Percentiles rank a stretch among this genome's conserved stretches.
phyloP scores from a whole-genome alignment of 2,113 vertebrate species.

The Peromyscus polionotus region DNA sequence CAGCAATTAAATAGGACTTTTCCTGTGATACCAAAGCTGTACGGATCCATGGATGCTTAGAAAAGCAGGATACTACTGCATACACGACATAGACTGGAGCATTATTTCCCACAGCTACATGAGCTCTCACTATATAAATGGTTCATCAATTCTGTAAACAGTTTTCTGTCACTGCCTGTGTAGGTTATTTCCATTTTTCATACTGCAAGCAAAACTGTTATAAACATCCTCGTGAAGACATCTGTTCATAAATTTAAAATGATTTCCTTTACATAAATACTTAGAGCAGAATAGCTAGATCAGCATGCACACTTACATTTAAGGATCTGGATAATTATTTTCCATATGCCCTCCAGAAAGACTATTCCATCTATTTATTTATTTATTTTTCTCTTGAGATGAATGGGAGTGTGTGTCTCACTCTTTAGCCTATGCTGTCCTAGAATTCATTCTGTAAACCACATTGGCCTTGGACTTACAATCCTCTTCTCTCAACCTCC shows the following conservation, averaged over 20 bases:
- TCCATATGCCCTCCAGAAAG: constrained; percentile 30
- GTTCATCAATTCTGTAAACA: constrained; percentile 9
- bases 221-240: constrained; percentile 33
- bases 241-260: constrained; percentile 42
- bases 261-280: constrained; percentile 59
- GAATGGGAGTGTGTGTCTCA: background rate
- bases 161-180: background rate
- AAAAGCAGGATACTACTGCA: background rate
- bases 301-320: background rate
- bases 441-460: background rate
- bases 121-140: background rate
- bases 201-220: constrained; percentile 34
- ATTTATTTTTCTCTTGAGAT: background rate
- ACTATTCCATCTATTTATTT: background rate
- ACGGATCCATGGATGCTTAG: background rate
- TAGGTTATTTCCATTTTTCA: constrained; percentile 40
- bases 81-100: background rate
- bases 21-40: background rate
- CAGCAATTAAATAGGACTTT: background rate
- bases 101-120: constrained; percentile 4
- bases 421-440: background rate
- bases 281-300: constrained; percentile 51
- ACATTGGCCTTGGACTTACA: background rate
- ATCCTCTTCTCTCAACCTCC: background rate
- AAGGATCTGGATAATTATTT: constrained; percentile 35